These are phyloP conservation scores for Lycodopsis pacificus DNA, from an alignment of 2,797 vertebrate genomes.

Conservation along the genomic window DNA sequence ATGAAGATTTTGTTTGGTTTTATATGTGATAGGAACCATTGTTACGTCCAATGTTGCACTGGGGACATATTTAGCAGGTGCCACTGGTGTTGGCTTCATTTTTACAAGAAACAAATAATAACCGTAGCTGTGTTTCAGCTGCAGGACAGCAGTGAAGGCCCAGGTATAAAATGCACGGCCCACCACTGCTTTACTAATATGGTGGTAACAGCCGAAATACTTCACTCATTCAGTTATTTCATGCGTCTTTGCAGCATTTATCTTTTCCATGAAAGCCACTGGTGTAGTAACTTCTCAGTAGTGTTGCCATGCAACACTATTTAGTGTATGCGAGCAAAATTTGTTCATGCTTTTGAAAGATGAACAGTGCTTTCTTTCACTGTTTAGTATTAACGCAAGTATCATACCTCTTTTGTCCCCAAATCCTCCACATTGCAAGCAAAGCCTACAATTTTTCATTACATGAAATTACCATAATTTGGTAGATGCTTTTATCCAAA, in stretches of 20 bases:
- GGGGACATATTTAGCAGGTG: no score
- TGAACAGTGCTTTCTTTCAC: not conserved
- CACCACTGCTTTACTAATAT: constrained; percentile 7
- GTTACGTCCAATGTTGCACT: no score
- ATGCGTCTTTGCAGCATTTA: not conserved
- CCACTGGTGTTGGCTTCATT: no score
- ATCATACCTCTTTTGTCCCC: not conserved
- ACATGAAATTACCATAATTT: not conserved
- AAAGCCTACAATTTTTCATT: not conserved
- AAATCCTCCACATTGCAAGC: not conserved
- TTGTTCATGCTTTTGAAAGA: not conserved
- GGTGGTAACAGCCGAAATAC: not conserved
- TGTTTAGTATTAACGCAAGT: not conserved
- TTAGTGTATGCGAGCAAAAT: not conserved
- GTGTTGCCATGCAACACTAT: not conserved
- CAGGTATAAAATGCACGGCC: no score
- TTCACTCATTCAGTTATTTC: not conserved
- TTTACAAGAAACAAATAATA: no score
- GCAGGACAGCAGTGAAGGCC: no score
- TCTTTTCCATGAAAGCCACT: not conserved
- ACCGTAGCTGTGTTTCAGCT: no score
- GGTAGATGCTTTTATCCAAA: not conserved
- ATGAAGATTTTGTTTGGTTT: no score
- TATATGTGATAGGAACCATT: no score
- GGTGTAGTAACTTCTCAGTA: not conserved